Evolutionary conservation across 2,113 vertebrate species (phyloP).

Genomic region (Nannobrachium achirus): DNA sequence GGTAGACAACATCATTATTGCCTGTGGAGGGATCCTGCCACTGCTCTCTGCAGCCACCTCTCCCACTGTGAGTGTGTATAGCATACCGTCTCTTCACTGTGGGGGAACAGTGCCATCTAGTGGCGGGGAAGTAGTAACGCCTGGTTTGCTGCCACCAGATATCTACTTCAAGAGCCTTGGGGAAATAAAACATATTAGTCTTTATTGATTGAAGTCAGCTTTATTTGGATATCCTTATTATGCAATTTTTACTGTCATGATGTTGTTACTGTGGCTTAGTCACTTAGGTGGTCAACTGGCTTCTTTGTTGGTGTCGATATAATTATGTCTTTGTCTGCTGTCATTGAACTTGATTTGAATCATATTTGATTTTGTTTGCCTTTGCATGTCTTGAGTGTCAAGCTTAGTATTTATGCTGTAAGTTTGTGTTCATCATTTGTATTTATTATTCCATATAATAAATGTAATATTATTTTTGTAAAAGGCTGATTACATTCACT

Average conservation of each 20-base stretch:
- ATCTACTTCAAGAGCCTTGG: not conserved
- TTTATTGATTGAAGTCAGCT: conserved; percentile 9
- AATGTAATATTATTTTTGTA: too few relatives aligned
- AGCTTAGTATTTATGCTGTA: conserved; percentile 85
- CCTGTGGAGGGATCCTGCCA: conserved; percentile 97
- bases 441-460: conserved; percentile 49
- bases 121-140: conserved; percentile 38
- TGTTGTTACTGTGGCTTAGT: conserved; percentile 13
- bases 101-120: conserved; percentile 70
- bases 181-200: conserved; percentile 23
- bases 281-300: conserved; percentile 33
- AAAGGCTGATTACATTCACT: too few relatives aligned
- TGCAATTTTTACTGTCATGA: conserved; percentile 23
- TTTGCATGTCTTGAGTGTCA: conserved; percentile 86
- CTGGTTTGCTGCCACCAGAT: not conserved
- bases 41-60: conserved; percentile 97
- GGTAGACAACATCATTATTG: conserved; percentile 99
- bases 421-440: conserved; percentile 74
- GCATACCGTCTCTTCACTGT: conserved; percentile 68
- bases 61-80: conserved; percentile 87
- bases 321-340: conserved; percentile 64
- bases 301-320: too few relatives aligned
- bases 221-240: conserved; percentile 25
- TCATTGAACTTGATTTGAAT: conserved; percentile 75
- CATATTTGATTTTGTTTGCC: conserved; percentile 71